Evolutionary conservation across 2,888 invertebrate species (phyloP).

Genomic region (Proisotoma minuta): DNA sequence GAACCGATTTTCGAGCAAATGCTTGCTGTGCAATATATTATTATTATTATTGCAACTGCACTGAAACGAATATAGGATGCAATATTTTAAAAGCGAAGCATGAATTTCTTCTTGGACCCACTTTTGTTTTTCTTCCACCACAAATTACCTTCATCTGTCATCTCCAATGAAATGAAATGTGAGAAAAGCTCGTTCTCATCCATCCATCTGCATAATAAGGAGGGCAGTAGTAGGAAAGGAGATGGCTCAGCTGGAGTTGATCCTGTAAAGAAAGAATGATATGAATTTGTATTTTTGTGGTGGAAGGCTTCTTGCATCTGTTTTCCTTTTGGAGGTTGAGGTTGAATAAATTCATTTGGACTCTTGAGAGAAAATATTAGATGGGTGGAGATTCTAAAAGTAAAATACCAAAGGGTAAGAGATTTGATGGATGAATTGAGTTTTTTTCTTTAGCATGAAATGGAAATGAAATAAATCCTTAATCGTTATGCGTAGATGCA

Average conservation of each 20-base stretch:
- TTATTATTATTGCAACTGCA: neutral
- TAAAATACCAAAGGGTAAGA: neutral
- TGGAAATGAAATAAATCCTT: neutral
- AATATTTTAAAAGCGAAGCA: too few species aligned
- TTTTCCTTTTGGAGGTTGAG: neutral
- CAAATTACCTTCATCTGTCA: constrained; percentile 6
- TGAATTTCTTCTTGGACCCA: too few species aligned
- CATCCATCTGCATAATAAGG: neutral
- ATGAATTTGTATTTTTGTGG: too few species aligned
- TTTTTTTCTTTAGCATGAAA: neutral
- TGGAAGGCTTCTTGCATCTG: constrained; percentile 4
- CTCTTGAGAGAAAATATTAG: neutral
- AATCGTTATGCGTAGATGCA: neutral
- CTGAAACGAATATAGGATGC: neutral
- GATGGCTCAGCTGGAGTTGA: neutral
- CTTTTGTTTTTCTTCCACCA: neutral
- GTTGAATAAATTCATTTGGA: neutral
- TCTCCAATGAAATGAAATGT: constrained; percentile 3
- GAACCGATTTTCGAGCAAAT: too few species aligned
- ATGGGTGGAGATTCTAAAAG: neutral
- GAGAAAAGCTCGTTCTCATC: neutral
- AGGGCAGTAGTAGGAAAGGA: neutral
- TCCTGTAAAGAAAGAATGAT: too few species aligned
- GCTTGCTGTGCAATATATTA: too few species aligned
- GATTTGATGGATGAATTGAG: neutral